A percentile compares a stretch with the other conserved stretches of the same genome.
Conservation (phyloP, 2,797 vertebrate genomes). For the Fistularia tabacaria region DNA sequence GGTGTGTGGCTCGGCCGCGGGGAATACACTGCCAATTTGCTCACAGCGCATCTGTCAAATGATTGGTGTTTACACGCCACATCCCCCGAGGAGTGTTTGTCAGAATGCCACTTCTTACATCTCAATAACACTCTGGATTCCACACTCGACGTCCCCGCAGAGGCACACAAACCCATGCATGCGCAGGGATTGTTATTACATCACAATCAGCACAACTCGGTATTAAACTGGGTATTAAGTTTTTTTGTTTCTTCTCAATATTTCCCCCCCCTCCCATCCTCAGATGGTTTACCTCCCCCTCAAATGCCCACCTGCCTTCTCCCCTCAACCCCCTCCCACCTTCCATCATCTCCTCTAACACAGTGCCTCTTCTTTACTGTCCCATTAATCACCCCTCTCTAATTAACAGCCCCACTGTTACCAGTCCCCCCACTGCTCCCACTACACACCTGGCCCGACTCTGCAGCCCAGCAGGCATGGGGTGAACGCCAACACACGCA, state of each 20-base stretch:
- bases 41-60: slow-evolving; percentile 80
- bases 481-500: slow-evolving; percentile 41
- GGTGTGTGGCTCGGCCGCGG: slow-evolving; percentile 73
- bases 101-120: slow-evolving; percentile 76
- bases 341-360: slow-evolving; percentile 54
- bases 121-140: slow-evolving; percentile 68
- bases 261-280: neutral
- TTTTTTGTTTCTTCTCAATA: neutral
- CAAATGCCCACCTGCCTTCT: slow-evolving; percentile 9
- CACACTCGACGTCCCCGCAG: neutral
- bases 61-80: slow-evolving; percentile 82
- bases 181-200: no score
- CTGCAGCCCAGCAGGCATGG: slow-evolving; percentile 66
- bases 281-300: slow-evolving; percentile 1
- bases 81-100: slow-evolving; percentile 77
- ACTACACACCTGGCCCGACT: slow-evolving; percentile 84
- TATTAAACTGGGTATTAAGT: neutral
- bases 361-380: slow-evolving; percentile 56
- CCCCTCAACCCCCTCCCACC: slow-evolving; percentile 33
- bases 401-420: slow-evolving; percentile 95
- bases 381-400: slow-evolving; percentile 97
- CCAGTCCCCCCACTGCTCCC: slow-evolving; percentile 68
- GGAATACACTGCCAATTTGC: slow-evolving; percentile 80
- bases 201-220: no score
- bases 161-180: no score